These are phyloP conservation scores for Oryzias dopingdopingensis DNA, from an alignment of 2,797 vertebrate genomes.

Conservation along the genomic window DNA sequence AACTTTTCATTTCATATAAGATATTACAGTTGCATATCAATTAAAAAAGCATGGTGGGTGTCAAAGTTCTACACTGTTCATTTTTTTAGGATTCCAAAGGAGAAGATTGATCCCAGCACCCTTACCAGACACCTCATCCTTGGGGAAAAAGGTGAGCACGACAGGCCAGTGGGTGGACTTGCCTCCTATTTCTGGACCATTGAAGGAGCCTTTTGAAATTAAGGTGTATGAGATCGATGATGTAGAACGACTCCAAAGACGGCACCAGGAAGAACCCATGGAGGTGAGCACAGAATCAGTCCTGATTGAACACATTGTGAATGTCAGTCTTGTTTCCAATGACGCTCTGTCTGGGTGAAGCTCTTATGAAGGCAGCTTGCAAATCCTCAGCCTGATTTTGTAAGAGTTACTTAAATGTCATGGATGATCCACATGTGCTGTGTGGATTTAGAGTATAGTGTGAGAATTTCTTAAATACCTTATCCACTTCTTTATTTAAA, in stretches of 20 bases:
- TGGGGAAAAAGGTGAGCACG: conserved; percentile 87
- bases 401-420: conserved; percentile 44
- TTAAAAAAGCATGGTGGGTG: too few species aligned
- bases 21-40: too few species aligned
- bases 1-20: too few species aligned
- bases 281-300: conserved; percentile 71
- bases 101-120: conserved; percentile 92
- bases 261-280: conserved; percentile 81
- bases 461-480: conserved; percentile 63
- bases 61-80: too few species aligned
- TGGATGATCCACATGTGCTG: conserved; percentile 40
- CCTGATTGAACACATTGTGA: conserved; percentile 19
- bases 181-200: conserved; percentile 87
- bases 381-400: conserved; percentile 50
- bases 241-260: conserved; percentile 91
- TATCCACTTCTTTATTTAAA: conserved; percentile 71
- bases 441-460: conserved; percentile 31
- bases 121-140: conserved; percentile 86
- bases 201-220: conserved; percentile 98
- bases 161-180: conserved; percentile 96
- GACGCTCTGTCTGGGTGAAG: conserved; percentile 39
- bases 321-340: conserved; percentile 43
- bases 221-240: conserved; percentile 99
- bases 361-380: conserved; percentile 38
- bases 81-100: conserved; percentile 85